phyloP scores from a whole-genome alignment of 2,113 vertebrate genomes.

The Speoplatyrhinus poulsoni region DNA sequence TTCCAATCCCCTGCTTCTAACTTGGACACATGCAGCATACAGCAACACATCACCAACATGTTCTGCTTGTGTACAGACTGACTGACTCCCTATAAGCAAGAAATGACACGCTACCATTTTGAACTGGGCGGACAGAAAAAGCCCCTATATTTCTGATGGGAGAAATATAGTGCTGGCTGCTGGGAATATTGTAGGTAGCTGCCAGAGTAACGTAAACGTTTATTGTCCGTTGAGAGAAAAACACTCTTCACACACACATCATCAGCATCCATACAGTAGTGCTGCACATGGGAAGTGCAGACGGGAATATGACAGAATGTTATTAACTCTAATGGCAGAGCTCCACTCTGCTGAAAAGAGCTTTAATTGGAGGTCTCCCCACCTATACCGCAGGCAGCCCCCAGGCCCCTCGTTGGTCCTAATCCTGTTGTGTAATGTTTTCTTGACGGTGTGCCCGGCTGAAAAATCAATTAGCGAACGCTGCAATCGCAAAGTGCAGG shows the following conservation, averaged over 20 bases:
- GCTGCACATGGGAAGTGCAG: not conserved
- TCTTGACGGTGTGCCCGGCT: conserved; percentile 55
- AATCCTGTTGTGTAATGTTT: conserved; percentile 61
- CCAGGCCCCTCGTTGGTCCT: conserved; percentile 38
- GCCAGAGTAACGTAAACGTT: not conserved
- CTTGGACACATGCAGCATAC: no score
- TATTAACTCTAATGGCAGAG: conserved; percentile 19
- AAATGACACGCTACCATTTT: no score
- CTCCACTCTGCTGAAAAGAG: conserved; percentile 34
- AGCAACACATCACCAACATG: no score
- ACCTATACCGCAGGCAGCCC: conserved; percentile 31
- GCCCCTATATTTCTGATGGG: not conserved
- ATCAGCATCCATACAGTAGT: not conserved
- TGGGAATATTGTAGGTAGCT: not conserved
- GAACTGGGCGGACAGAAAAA: not conserved
- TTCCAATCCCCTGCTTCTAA: no score
- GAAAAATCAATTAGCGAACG: conserved; percentile 69
- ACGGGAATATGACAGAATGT: conserved; percentile 20
- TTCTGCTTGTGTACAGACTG: no score
- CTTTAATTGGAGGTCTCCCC: conserved; percentile 49
- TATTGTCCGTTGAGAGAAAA: not conserved
- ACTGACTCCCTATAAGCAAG: no score
- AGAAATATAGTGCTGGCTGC: not conserved
- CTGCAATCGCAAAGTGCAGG: conserved; percentile 57
- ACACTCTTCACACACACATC: not conserved